Conservation (phyloP, 2,888 invertebrate species). For the Elegia similella region DNA sequence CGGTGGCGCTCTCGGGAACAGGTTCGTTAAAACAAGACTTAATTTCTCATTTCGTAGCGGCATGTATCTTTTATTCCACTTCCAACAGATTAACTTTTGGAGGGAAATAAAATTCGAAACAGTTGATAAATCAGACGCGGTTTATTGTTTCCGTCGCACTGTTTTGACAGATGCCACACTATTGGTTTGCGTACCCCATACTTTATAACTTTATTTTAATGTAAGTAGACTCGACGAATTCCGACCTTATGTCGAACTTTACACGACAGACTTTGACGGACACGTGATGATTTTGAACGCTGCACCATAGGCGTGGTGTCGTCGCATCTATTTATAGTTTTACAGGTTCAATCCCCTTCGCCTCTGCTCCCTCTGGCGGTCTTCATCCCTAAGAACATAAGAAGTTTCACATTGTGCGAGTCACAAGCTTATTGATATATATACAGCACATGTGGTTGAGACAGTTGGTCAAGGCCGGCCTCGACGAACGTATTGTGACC, state of each 20-base stretch:
- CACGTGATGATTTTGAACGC: slow-evolving; percentile 20
- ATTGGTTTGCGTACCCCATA: slow-evolving; percentile 10
- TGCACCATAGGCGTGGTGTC: slow-evolving; percentile 51
- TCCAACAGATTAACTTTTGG: slow-evolving; percentile 13
- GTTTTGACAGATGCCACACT: slow-evolving; percentile 68
- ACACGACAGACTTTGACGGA: slow-evolving; percentile 4
- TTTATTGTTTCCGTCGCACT: slow-evolving; percentile 68
- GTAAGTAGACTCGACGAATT: slow-evolving; percentile 1
- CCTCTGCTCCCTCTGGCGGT: slow-evolving; percentile 42
- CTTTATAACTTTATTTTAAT: slow-evolving; percentile 4
- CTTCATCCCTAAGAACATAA: slow-evolving; percentile 28
- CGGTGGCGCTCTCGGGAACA: slow-evolving; percentile 38
- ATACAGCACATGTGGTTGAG: no score
- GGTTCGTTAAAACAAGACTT: slow-evolving; percentile 28
- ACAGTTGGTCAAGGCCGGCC: no score
- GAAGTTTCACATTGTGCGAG: slow-evolving; percentile 1
- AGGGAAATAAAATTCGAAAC: slow-evolving; percentile 22
- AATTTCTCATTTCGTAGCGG: slow-evolving; percentile 19
- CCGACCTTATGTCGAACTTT: slow-evolving; percentile 8
- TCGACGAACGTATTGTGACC: no score
- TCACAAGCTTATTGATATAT: no score
- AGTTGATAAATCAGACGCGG: slow-evolving; percentile 31
- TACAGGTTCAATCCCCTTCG: slow-evolving; percentile 69
- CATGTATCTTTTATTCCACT: slow-evolving; percentile 14
- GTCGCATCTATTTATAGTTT: slow-evolving; percentile 73